Conservation (phyloP, 2,888 invertebrate genomes). For the Scotopteryx bipunctaria region DNA sequence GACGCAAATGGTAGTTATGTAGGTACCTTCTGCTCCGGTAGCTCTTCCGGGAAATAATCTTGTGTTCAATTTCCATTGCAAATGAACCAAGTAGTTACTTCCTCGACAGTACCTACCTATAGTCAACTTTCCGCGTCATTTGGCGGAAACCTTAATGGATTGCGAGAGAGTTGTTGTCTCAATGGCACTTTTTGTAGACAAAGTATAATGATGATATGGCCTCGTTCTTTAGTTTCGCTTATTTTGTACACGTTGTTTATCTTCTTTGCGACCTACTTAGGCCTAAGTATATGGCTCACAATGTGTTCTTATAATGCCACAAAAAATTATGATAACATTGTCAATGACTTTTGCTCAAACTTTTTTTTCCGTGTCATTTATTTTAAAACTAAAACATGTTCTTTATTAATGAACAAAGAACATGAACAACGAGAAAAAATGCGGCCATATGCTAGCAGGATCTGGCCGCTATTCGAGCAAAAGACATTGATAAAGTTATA, state of each 20-base stretch:
- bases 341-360: too few relatives aligned
- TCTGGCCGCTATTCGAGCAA: too few relatives aligned
- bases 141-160: constrained; percentile 74
- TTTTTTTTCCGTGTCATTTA: too few relatives aligned
- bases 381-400: too few relatives aligned
- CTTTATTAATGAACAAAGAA: too few relatives aligned
- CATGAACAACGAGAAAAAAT: too few relatives aligned
- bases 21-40: not conserved
- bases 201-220: constrained; percentile 54
- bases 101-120: constrained; percentile 22
- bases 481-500: too few relatives aligned
- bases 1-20: too few relatives aligned
- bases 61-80: constrained; percentile 16
- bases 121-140: constrained; percentile 79
- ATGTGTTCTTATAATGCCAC: too few relatives aligned
- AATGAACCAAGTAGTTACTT: constrained; percentile 26
- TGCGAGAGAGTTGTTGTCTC: constrained; percentile 69
- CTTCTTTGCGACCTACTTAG: not conserved
- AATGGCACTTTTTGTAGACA: constrained; percentile 63
- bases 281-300: too few relatives aligned
- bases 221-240: constrained; percentile 46
- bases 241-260: constrained; percentile 18
- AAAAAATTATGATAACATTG: too few relatives aligned
- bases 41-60: not conserved
- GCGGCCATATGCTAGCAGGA: too few relatives aligned